phyloP scores from a whole-genome alignment of 2,888 invertebrate genomes.

The Troides aeacus region DNA sequence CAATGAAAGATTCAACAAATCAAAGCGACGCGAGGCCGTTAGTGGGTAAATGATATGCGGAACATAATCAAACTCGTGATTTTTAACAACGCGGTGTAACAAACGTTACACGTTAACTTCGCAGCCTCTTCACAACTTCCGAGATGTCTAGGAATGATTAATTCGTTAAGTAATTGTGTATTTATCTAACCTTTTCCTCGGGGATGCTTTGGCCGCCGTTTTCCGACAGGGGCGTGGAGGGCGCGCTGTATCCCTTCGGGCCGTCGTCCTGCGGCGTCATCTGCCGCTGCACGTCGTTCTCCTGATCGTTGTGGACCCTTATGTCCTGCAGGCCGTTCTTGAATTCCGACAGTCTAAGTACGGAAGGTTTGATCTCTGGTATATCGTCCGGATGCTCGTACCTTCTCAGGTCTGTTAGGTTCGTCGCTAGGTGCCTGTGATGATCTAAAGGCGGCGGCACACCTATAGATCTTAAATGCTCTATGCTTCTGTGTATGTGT shows the following conservation, averaged over 20 bases:
- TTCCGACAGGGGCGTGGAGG: conserved; percentile 75
- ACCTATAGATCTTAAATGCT: conserved; percentile 82
- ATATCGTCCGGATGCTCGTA: conserved; percentile 76
- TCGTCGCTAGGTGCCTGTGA: conserved; percentile 71
- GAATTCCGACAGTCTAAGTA: conserved; percentile 73
- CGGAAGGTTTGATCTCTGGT: conserved; percentile 75
- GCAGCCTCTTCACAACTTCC: conserved; percentile 56
- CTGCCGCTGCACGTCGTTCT: conserved; percentile 70
- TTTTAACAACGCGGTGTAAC: conserved; percentile 57
- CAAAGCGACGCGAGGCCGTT: conserved; percentile 42
- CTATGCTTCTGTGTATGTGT: conserved; percentile 83
- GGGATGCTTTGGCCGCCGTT: conserved; percentile 72
- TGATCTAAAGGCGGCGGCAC: conserved; percentile 73
- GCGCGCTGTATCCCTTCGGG: conserved; percentile 75
- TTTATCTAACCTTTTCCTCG: conserved; percentile 73
- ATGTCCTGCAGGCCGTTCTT: conserved; percentile 73
- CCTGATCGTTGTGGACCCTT: conserved; percentile 66
- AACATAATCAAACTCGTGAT: conserved; percentile 66
- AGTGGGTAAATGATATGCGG: conserved; percentile 68
- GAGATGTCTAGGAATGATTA: conserved; percentile 65
- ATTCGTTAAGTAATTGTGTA: conserved; percentile 36
- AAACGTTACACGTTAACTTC: conserved; percentile 59
- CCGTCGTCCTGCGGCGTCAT: conserved; percentile 74
- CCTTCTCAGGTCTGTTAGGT: conserved; percentile 71
- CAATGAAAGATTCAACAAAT: conserved; percentile 17